These are phyloP conservation scores for Chascanopsetta lugubris DNA, from an alignment of 2,113 vertebrate genomes.

Conservation along the genomic window DNA sequence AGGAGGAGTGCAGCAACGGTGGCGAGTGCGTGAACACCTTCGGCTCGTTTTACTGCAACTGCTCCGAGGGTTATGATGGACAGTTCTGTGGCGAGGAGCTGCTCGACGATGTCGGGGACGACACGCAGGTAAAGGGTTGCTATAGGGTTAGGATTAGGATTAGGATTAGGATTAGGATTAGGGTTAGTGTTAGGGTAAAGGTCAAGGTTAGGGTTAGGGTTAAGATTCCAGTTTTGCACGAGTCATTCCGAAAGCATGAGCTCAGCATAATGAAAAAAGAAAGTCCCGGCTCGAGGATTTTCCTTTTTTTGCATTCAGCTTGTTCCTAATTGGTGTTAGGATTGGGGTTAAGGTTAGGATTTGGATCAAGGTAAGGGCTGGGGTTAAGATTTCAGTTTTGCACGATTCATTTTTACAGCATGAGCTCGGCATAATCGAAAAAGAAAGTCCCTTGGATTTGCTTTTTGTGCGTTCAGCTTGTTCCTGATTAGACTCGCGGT, in stretches of 20 bases:
- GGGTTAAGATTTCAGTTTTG: too few species aligned
- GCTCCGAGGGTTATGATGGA: constrained; percentile 88
- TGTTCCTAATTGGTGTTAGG: constrained; percentile 42
- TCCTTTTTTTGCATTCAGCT: constrained; percentile 21
- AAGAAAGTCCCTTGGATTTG: background rate
- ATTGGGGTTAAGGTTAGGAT: too few species aligned
- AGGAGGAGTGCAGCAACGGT: constrained; percentile 86
- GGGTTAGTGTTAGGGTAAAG: too few species aligned
- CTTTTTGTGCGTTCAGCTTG: constrained; percentile 21
- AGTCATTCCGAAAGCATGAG: constrained; percentile 8
- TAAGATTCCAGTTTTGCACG: too few species aligned
- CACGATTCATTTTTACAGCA: constrained; percentile 4
- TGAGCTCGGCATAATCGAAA: constrained; percentile 1
- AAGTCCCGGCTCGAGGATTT: background rate
- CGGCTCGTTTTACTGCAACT: constrained; percentile 94
- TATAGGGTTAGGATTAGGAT: too few species aligned
- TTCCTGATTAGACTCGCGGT: constrained; percentile 44
- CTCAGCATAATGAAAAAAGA: background rate
- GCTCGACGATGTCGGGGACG: constrained; percentile 77
- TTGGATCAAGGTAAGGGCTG: too few species aligned
- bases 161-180: too few species aligned
- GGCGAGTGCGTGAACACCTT: constrained; percentile 90
- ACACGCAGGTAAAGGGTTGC: constrained; percentile 67
- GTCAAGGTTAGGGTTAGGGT: too few species aligned
- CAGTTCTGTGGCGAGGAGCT: constrained; percentile 84